Percentiles rank a stretch among this genome's conserved stretches.
Evolutionary conservation across 2,797 vertebrate species (phyloP).

Genomic region (Amazona finschi): DNA sequence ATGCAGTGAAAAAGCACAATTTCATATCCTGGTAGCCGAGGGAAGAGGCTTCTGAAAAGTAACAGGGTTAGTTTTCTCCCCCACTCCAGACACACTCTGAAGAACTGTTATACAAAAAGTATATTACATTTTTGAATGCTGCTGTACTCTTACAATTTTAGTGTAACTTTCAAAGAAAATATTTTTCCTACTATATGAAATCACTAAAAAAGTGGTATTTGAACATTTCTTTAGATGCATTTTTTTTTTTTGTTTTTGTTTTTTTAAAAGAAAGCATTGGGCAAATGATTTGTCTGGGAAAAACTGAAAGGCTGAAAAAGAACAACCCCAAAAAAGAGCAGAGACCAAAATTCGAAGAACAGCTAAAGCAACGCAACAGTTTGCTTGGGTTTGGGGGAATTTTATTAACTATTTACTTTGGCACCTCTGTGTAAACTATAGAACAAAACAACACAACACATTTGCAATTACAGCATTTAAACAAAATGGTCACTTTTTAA

Average conservation of each 20-base stretch:
- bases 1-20: conserved; percentile 67
- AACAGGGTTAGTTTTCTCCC: conserved; percentile 39
- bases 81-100: conserved; percentile 62
- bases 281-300: conserved; percentile 49
- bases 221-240: conserved; percentile 45
- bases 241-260: not conserved
- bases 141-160: conserved; percentile 75
- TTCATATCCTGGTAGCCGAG: conserved; percentile 59
- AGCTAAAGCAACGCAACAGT: conserved; percentile 55
- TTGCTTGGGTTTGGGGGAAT: conserved; percentile 12
- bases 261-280: conserved; percentile 50
- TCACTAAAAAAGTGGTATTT: conserved; percentile 53
- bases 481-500: conserved; percentile 68
- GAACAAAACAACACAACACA: conserved; percentile 68
- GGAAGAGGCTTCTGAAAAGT: conserved; percentile 64
- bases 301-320: conserved; percentile 3
- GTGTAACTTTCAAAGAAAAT: conserved; percentile 65
- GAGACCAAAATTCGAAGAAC: conserved; percentile 57
- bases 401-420: conserved; percentile 72
- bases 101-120: conserved; percentile 73
- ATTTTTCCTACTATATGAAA: conserved; percentile 56
- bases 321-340: not conserved
- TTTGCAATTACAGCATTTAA: conserved; percentile 67
- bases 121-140: conserved; percentile 78
- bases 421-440: conserved; percentile 70